Base-by-base conservation (phyloP, 2,888 invertebrate species). In the Homarus gammarus region DNA sequence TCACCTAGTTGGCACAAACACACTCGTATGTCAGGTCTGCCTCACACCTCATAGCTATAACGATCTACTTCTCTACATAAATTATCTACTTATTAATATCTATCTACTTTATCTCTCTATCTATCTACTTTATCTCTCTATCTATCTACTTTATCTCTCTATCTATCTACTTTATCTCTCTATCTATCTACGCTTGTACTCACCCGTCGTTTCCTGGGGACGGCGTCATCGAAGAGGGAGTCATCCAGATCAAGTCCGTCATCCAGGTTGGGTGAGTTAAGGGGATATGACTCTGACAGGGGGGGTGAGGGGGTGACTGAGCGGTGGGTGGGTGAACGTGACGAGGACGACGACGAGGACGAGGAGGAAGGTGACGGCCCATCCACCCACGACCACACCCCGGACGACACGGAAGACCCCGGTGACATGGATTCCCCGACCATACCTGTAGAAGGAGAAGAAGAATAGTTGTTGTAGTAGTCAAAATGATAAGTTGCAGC, bases 281-380 rank as follows among this genome's bases (percentile, higher is more conserved):
- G n/a, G 27, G 88, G 88, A 33, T 49, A 49, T 12, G 88, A 72
- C 33, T 89, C 88, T 15, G 84, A 89, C 44, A 89, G 84, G 31
- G 88, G 88, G 38, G 88, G 88, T 33, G 88, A 89, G 83, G 88
- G 88, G 38, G 88, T 89, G 70, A 84, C 88, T n/a, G 88, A 89
- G 68, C 88, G 88, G 70, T 89, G 88, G 83, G 88, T 75, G 64
- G 88, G 88, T 10, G 88, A 89, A 10, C 88, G 83, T 31, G 84
- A 84, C 78, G 85, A 86, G 10, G 86, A 78, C n/a, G 88, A 88
- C 31, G 88, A 89, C 22, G 79, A 86, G 2, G 85, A 85, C 8
- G 78, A 77, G 49, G 85, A 85, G 3, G 88, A 88, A 22, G 88
- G 83, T n/a, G 82, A 83, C 10, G 78, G 78, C 36, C 83, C 78